phyloP scores from a whole-genome alignment of 2,113 vertebrate genomes.

The Erythrolamprus reginae region DNA sequence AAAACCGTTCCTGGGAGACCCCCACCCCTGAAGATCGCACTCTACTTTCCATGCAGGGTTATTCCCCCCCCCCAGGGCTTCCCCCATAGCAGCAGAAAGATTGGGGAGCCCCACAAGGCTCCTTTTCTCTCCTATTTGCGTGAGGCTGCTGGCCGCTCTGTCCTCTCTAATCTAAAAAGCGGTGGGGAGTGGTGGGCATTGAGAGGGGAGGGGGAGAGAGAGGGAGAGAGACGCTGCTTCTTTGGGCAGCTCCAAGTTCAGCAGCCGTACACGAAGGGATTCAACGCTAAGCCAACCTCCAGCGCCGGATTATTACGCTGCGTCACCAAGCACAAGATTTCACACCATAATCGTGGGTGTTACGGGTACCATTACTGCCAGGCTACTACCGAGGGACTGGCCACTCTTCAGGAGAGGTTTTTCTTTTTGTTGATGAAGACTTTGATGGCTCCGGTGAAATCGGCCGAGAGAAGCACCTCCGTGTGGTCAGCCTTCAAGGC shows the following conservation, averaged over 20 bases:
- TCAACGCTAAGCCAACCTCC: constrained; percentile 52
- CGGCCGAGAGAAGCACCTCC: constrained; percentile 94
- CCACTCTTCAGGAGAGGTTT: constrained; percentile 67
- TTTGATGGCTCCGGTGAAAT: constrained; percentile 99
- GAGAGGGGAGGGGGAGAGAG: not conserved
- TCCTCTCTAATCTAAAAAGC: constrained; percentile 56
- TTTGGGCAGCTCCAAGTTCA: constrained; percentile 54
- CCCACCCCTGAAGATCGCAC: constrained; percentile 43
- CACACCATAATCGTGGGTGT: too few relatives aligned
- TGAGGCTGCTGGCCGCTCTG: constrained; percentile 50
- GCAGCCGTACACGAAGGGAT: constrained; percentile 56
- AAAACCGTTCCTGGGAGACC: constrained; percentile 53
- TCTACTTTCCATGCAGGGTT: constrained; percentile 54
- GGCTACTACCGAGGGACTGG: constrained; percentile 52
- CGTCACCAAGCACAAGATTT: constrained; percentile 54
- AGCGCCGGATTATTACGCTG: constrained; percentile 55
- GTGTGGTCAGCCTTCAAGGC: constrained; percentile 90
- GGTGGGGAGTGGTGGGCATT: not conserved
- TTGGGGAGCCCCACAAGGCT: constrained; percentile 26
- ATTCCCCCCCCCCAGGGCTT: too few relatives aligned
- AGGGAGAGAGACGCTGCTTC: constrained; percentile 45
- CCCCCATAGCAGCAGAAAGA: constrained; percentile 58
- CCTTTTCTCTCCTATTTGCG: too few relatives aligned
- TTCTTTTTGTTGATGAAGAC: constrained; percentile 98
- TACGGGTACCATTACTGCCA: constrained; percentile 56